A percentile compares a stretch with the other conserved stretches of the same genome.
These are phyloP conservation scores for Leucophenga montana DNA, from an alignment of 2,888 invertebrate genomes.

Conservation along the genomic window DNA sequence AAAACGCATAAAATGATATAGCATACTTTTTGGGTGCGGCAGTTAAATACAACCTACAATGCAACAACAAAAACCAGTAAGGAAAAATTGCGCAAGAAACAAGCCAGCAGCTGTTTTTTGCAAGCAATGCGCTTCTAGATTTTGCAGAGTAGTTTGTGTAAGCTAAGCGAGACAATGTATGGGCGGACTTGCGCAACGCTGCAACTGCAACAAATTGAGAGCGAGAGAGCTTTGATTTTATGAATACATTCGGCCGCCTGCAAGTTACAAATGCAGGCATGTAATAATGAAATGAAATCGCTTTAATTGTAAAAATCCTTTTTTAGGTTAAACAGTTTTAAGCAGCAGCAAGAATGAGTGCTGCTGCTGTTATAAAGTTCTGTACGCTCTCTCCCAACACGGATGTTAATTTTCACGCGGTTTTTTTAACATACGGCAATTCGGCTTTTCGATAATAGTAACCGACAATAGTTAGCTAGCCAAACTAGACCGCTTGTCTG, in stretches of 20 bases:
- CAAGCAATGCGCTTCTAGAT: constrained; percentile 30
- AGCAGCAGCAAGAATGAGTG: constrained; percentile 46
- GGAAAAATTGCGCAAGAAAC: constrained; percentile 19
- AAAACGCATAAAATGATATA: neutral
- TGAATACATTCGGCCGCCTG: too few relatives aligned
- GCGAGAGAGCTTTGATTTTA: too few relatives aligned
- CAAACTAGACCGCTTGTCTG: constrained; percentile 8
- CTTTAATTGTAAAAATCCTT: constrained; percentile 33
- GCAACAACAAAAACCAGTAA: constrained; percentile 23
- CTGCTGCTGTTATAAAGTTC: constrained; percentile 43
- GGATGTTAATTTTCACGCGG: neutral
- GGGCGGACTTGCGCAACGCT: too few relatives aligned
- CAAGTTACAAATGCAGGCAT: too few relatives aligned
- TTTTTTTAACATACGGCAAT: neutral
- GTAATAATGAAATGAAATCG: too few relatives aligned
- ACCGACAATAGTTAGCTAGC: neutral
- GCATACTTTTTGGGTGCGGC: constrained; percentile 61
- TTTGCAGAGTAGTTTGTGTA: neutral
- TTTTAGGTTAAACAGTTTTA: constrained; percentile 64
- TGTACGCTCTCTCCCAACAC: neutral
- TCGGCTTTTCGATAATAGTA: constrained; percentile 3
- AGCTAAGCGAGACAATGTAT: too few relatives aligned
- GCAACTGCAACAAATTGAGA: too few relatives aligned
- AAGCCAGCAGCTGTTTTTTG: constrained; percentile 40
- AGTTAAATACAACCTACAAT: constrained; percentile 37